A percentile compares a stretch with the other conserved stretches of the same genome.
Conservation (phyloP, 2,113 vertebrate genomes). For the Neodon shergylaensis region DNA sequence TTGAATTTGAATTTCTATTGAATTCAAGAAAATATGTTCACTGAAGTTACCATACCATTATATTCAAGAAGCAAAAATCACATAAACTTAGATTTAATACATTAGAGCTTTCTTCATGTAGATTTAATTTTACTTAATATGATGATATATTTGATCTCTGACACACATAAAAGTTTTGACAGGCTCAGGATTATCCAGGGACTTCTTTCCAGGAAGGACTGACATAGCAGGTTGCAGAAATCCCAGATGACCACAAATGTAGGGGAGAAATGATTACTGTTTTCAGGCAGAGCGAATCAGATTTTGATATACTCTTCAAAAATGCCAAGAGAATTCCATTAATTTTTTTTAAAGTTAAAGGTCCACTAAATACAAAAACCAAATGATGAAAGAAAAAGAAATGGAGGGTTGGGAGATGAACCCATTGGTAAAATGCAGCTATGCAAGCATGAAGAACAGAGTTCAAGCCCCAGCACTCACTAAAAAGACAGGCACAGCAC, state of each 20-base stretch:
- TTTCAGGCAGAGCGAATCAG: not conserved
- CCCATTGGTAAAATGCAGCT: not conserved
- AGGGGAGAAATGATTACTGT: not conserved
- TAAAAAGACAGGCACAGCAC: not conserved
- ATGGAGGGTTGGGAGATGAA: not conserved
- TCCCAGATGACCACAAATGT: not conserved
- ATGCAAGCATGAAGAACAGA: not conserved
- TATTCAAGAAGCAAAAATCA: not conserved
- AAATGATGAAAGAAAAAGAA: not conserved
- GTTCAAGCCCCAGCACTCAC: not conserved
- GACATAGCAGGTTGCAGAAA: not conserved
- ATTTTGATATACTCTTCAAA: conserved; percentile 3
- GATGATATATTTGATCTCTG: not conserved
- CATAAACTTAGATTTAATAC: not conserved
- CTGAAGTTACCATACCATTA: not conserved
- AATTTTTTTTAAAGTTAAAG: not conserved
- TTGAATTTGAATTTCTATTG: not conserved
- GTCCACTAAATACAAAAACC: not conserved
- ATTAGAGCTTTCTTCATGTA: not conserved
- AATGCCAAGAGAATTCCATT: not conserved
- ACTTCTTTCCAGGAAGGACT: not conserved
- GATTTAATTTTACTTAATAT: not conserved
- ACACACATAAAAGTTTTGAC: not conserved
- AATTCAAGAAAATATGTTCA: not conserved
- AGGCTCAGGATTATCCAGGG: not conserved